phyloP scores from a whole-genome alignment of 2,797 vertebrate species.

The Nasua narica region DNA sequence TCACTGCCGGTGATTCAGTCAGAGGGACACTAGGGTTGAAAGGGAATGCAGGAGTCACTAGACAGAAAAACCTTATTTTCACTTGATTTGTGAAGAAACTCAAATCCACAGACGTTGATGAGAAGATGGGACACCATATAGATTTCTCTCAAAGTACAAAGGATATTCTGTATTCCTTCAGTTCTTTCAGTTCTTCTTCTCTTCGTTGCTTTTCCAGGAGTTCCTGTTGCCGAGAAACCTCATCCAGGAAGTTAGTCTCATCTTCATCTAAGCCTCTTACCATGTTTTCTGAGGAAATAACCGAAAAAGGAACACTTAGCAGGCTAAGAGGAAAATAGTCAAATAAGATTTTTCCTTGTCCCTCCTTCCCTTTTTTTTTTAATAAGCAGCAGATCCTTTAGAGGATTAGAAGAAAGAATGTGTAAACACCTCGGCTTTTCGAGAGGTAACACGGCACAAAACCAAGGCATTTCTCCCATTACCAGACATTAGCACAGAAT shows the following conservation, averaged over 20 bases:
- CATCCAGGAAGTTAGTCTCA: constrained; percentile 95
- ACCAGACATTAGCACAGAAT: constrained; percentile 44
- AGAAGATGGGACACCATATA: neutral
- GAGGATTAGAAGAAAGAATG: constrained; percentile 41
- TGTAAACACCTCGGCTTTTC: constrained; percentile 24
- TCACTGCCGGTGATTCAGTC: neutral
- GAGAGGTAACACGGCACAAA: constrained; percentile 42
- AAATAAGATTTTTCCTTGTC: constrained; percentile 35
- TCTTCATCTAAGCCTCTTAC: constrained; percentile 98
- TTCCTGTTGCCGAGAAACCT: constrained; percentile 96
- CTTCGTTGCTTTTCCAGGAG: constrained; percentile 95
- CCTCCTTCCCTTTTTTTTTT: neutral
- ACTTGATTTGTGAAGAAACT: neutral
- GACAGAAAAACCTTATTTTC: neutral
- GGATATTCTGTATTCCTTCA: constrained; percentile 99
- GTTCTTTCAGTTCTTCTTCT: constrained; percentile 94
- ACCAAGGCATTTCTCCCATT: constrained; percentile 44
- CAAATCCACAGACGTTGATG: neutral
- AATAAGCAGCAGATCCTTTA: constrained; percentile 42
- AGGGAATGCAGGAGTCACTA: neutral
- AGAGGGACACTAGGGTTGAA: neutral
- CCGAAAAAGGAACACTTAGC: constrained; percentile 51
- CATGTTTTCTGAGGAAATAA: constrained; percentile 94
- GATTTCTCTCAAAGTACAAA: constrained; percentile 77
- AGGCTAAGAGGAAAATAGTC: constrained; percentile 23